Evolutionary conservation across 2,113 vertebrate genomes (phyloP), one percentile per base, ranked within the genome.

Genomic region (Phrynosoma platyrhinos): DNA sequence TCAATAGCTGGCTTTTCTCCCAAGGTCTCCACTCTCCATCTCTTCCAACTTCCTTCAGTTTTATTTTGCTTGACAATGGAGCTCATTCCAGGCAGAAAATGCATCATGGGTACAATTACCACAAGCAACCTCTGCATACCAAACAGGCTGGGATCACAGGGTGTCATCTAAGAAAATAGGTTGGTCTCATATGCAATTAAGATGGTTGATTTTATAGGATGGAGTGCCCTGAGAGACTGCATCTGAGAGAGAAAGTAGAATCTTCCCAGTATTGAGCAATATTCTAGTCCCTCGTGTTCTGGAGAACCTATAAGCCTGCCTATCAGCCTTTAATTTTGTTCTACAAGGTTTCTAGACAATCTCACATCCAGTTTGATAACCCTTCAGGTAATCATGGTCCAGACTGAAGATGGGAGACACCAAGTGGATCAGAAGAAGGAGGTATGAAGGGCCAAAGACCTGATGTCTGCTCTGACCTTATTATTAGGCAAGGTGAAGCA

Each of bases 1-100:
- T 75, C 64, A 77, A 85, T 40, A 3, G 72, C 13, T 92, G 66
- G 36, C n/a, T 93, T 87, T 40, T 42, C 30, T 30, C 42, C 74
- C 74, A 76, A 88, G 80, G 62, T 53, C 72, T 77, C 58, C 62
- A 7, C 72, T 68, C 6, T 82, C 71, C 80, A 68, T 76, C 84
- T 78, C 75, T 78, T 52, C 84, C 36, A 78, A 68, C 30, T 77
- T 77, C 58, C 42, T 77, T 72, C 58, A 18, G 14, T 82, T 68
- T 36, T 88, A 66, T 77, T 88, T 88, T 82, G 40, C 40, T 76
- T 76, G 74, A 76, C 58, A 66, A 82, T n/a, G 27, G 40, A 53
- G 18, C 71, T 40, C 36, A 47, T 81, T 81, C 79, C 53, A 82
- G 53, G 53, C 71, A 64, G 27, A 64, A 82, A 75, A 32, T 30